phyloP scores from a whole-genome alignment of 2,888 invertebrate genomes.

The Scaptodrosophila latifasciaeformis region DNA sequence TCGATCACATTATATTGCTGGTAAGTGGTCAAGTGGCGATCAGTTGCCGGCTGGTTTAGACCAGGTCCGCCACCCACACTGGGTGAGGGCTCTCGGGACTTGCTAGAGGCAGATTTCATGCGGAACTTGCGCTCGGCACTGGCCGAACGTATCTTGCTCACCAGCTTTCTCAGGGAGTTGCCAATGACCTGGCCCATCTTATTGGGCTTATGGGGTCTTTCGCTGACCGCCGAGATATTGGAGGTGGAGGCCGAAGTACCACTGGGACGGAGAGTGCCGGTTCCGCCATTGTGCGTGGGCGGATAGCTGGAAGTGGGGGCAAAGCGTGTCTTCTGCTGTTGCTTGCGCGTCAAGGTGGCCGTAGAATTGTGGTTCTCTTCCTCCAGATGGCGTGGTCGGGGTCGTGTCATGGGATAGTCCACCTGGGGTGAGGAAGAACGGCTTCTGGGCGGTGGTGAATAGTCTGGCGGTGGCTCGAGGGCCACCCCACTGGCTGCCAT shows the following conservation, averaged over 20 bases:
- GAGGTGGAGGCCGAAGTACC: constrained; percentile 65
- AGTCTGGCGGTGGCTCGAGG: constrained; percentile 83
- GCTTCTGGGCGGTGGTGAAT: constrained; percentile 79
- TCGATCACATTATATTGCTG: constrained; percentile 76
- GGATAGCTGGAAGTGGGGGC: constrained; percentile 72
- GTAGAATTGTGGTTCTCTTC: constrained; percentile 1
- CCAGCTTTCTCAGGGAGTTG: constrained; percentile 87
- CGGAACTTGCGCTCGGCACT: constrained; percentile 82
- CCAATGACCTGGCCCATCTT: constrained; percentile 81
- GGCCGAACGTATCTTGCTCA: constrained; percentile 87
- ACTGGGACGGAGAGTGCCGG: constrained; percentile 43
- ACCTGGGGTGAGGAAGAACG: constrained; percentile 73
- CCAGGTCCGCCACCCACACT: constrained; percentile 38
- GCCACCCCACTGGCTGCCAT: no score
- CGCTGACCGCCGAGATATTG: constrained; percentile 50
- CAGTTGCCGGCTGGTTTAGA: constrained; percentile 27
- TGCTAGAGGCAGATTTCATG: constrained; percentile 76
- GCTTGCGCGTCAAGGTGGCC: constrained; percentile 72
- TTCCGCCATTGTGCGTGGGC: constrained; percentile 12
- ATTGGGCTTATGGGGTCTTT: constrained; percentile 72
- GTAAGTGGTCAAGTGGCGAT: constrained; percentile 63
- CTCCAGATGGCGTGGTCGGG: constrained; percentile 1
- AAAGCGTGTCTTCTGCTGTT: constrained; percentile 84
- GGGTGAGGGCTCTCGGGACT: constrained; percentile 77
- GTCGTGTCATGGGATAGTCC: constrained; percentile 48